These are phyloP conservation scores for Melanostigma gelatinosum DNA, from an alignment of 2,113 vertebrate genomes.

Conservation along the genomic window DNA sequence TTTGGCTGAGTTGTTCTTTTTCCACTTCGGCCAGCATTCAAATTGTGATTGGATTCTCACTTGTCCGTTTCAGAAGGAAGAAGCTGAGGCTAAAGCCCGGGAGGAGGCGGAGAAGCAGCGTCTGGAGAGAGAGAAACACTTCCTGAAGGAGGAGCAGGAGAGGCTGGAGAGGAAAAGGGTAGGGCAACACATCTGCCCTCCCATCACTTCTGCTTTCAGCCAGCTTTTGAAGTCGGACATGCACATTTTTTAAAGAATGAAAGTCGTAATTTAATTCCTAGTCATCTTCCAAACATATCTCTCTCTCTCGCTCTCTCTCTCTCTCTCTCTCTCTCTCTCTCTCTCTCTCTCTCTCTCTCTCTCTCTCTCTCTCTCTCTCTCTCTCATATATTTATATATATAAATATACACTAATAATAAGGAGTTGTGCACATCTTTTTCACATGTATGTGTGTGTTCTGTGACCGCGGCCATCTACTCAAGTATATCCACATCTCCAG, in stretches of 20 bases:
- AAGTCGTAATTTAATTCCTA: not conserved
- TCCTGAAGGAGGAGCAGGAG: slow-evolving; percentile 97
- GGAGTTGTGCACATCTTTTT: slow-evolving; percentile 26
- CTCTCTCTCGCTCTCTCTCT: no score
- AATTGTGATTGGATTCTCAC: slow-evolving; percentile 60
- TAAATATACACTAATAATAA: slow-evolving; percentile 41
- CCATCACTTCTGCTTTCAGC: slow-evolving; percentile 21
- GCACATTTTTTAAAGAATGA: not conserved
- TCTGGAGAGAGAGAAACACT: slow-evolving; percentile 95
- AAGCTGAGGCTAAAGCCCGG: slow-evolving; percentile 87
- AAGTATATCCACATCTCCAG: slow-evolving; percentile 27
- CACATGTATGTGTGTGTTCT: slow-evolving; percentile 8
- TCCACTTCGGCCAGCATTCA: slow-evolving; percentile 46
- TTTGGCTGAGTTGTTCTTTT: slow-evolving; percentile 58
- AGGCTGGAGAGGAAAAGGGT: slow-evolving; percentile 96
- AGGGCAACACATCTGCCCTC: slow-evolving; percentile 36
- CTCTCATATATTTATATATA: slow-evolving; percentile 31
- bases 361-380: no score
- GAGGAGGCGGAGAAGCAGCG: slow-evolving; percentile 93
- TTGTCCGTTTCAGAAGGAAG: slow-evolving; percentile 86
- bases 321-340: no score
- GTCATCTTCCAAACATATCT: not conserved
- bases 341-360: no score
- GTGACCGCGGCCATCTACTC: slow-evolving; percentile 6
- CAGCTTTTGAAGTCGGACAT: slow-evolving; percentile 24